Conservation (phyloP, 2,113 vertebrate species). For the Anthoscopus minutus region DNA sequence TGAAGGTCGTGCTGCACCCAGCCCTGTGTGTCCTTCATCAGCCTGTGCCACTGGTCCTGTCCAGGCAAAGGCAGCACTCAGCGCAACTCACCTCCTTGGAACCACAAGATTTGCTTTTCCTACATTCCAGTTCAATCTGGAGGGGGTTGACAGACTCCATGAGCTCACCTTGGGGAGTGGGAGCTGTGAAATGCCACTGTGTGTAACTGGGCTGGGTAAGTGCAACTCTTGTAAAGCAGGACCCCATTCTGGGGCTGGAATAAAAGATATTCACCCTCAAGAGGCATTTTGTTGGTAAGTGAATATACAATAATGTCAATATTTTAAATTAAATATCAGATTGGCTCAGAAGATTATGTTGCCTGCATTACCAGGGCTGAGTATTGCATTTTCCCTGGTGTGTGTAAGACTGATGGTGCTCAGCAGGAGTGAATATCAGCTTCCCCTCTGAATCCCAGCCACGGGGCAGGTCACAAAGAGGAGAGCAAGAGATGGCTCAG, state of each 20-base stretch:
- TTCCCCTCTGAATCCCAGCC: not conserved
- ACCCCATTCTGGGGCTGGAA: not conserved
- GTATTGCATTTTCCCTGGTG: not conserved
- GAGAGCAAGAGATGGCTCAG: not conserved
- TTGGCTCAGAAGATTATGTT: not conserved
- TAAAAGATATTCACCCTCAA: not conserved
- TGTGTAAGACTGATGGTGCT: not conserved
- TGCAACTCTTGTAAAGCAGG: not conserved
- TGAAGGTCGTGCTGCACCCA: slow-evolving; percentile 29
- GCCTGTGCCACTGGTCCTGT: not conserved
- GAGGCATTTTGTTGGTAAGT: not conserved
- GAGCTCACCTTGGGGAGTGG: not conserved
- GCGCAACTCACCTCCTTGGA: not conserved
- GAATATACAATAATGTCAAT: not conserved
- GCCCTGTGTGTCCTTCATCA: not conserved
- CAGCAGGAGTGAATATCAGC: not conserved
- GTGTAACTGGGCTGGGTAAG: not conserved
- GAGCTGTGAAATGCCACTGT: not conserved
- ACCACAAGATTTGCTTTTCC: not conserved
- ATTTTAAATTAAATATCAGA: not conserved
- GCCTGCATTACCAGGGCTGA: not conserved
- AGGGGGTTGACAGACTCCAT: not conserved
- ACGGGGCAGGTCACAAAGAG: not conserved
- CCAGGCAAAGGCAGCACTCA: not conserved
- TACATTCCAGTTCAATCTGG: not conserved